Evolutionary conservation across 2,888 invertebrate species (phyloP).

Genomic region (Odiellus spinosus): DNA sequence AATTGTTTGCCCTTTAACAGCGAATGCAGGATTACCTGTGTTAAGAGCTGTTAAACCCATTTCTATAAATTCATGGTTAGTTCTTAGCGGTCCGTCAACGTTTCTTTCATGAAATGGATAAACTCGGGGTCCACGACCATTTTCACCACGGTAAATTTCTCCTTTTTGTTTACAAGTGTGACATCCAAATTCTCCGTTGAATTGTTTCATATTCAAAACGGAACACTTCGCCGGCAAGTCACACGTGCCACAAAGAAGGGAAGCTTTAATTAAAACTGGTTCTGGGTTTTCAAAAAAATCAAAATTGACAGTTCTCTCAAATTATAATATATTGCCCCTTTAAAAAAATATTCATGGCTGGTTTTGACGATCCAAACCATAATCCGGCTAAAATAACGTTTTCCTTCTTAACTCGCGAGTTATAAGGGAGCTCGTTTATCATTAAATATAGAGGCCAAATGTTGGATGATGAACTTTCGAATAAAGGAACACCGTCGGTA

Average conservation of each 20-base stretch:
- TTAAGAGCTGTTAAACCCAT: too few relatives aligned
- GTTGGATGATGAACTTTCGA: constrained; percentile 2
- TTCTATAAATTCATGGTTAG: too few relatives aligned
- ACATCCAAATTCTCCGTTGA: constrained; percentile 6
- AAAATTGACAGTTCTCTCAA: background rate
- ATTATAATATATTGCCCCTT: background rate
- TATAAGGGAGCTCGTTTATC: constrained; percentile 5
- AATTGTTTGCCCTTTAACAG: too few relatives aligned
- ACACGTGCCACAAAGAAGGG: constrained; percentile 3
- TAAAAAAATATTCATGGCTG: constrained; percentile 4
- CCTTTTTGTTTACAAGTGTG: constrained; percentile 5
- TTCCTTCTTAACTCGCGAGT: background rate
- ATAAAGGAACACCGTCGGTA: constrained; percentile 5
- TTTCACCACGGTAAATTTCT: background rate
- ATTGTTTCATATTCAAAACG: constrained; percentile 6
- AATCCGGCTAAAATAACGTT: background rate
- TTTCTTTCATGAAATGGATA: too few relatives aligned
- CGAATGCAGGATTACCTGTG: too few relatives aligned
- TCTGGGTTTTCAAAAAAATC: too few relatives aligned
- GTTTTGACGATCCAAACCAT: constrained; percentile 6
- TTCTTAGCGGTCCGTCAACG: too few relatives aligned
- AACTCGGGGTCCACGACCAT: too few relatives aligned
- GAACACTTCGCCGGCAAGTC: constrained; percentile 7
- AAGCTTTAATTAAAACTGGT: too few relatives aligned
- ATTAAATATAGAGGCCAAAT: constrained; percentile 5